Evolutionary conservation across 1,140 invertebrate genomes (phyloP).

Genomic region (Battus philenor): DNA sequence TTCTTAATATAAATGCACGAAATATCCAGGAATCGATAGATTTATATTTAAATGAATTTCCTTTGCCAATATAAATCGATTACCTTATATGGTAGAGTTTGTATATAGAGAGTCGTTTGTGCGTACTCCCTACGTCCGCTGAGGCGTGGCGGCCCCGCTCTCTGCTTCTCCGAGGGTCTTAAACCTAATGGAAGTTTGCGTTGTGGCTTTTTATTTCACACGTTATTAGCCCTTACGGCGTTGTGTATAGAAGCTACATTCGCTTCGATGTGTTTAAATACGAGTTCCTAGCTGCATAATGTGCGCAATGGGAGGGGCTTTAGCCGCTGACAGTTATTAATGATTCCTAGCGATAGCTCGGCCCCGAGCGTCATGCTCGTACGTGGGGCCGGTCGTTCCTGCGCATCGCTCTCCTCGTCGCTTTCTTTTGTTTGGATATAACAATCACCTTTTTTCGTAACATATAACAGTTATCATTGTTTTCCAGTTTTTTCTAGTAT

Average conservation of each 20-base stretch:
- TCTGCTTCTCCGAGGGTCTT: background rate
- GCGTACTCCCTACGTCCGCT: background rate
- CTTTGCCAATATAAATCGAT: background rate
- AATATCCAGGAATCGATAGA: background rate
- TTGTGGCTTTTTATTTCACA: background rate
- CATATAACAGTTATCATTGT: too few relatives aligned
- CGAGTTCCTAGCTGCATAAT: slow-evolving; percentile 27
- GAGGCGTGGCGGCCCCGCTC: background rate
- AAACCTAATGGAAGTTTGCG: slow-evolving; percentile 4
- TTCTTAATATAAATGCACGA: too few relatives aligned
- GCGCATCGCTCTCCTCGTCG: too few relatives aligned
- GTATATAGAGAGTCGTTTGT: background rate
- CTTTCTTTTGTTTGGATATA: too few relatives aligned
- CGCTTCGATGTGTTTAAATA: background rate
- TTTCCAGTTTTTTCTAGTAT: too few relatives aligned
- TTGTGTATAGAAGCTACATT: background rate
- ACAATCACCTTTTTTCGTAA: too few relatives aligned
- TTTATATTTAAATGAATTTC: background rate
- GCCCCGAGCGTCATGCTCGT: slow-evolving; percentile 5
- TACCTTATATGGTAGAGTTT: background rate
- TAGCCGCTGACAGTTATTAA: slow-evolving; percentile 50
- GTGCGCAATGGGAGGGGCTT: slow-evolving; percentile 47
- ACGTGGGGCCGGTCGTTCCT: background rate
- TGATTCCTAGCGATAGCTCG: slow-evolving; percentile 31
- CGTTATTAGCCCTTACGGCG: slow-evolving; percentile 1